phyloP scores from a whole-genome alignment of 2,113 vertebrate species.

The Gallinago jamesoni region DNA sequence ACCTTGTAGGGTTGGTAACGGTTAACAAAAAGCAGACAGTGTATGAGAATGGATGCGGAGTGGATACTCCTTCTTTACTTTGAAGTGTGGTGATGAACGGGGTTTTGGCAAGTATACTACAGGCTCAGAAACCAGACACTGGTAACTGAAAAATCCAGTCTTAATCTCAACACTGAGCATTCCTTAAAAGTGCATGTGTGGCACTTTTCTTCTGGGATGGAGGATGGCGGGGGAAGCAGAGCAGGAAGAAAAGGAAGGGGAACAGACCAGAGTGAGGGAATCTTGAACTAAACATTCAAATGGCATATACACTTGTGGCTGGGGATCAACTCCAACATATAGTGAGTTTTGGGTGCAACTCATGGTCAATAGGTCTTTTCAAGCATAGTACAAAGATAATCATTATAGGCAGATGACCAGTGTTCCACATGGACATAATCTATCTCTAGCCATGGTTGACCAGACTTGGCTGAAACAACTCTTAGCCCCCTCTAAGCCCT shows the following conservation, averaged over 20 bases:
- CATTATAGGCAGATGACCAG: not conserved
- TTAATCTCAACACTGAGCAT: not conserved
- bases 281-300: not conserved
- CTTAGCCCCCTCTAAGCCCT: not conserved
- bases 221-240: not conserved
- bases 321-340: not conserved
- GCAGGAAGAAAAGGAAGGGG: not conserved
- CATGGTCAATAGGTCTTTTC: not conserved
- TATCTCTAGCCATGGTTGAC: not conserved
- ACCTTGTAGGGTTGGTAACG: not conserved
- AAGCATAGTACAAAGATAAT: not conserved
- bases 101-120: not conserved
- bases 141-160: not conserved
- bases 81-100: not conserved
- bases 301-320: not conserved
- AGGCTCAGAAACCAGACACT: not conserved
- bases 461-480: not conserved
- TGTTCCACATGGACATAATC: not conserved
- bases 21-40: not conserved
- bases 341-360: not conserved
- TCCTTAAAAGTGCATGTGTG: not conserved
- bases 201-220: not conserved
- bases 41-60: conserved; percentile 7
- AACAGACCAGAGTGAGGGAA: not conserved
- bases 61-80: not conserved